These are phyloP conservation scores for Zaprionus davidi DNA, from an alignment of 1,140 invertebrate genomes.

Conservation along the genomic window DNA sequence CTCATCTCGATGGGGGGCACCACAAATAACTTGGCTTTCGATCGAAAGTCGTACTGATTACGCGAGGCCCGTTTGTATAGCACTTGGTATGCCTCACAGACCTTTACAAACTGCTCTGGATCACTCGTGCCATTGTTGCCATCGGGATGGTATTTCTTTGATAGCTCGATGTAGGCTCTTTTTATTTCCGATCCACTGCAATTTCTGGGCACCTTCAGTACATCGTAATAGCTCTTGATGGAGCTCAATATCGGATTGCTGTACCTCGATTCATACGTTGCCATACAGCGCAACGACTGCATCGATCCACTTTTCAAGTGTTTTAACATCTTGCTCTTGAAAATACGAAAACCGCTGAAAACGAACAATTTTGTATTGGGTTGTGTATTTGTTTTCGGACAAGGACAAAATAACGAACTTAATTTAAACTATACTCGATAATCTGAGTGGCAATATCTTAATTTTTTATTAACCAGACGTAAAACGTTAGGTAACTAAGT, in stretches of 20 bases:
- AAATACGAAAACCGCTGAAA: neutral
- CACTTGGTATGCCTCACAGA: constrained; percentile 62
- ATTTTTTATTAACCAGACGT: too few species aligned
- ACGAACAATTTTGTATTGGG: constrained; percentile 28
- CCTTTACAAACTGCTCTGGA: constrained; percentile 48
- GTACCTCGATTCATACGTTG: constrained; percentile 22
- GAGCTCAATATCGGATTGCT: neutral
- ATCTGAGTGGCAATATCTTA: too few species aligned
- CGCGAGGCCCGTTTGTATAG: constrained; percentile 36
- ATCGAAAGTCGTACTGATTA: constrained; percentile 19
- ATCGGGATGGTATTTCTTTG: constrained; percentile 69
- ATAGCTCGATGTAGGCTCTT: constrained; percentile 56
- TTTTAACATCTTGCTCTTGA: constrained; percentile 46
- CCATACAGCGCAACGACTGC: constrained; percentile 29
- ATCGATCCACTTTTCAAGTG: constrained; percentile 10
- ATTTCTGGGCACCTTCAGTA: constrained; percentile 51
- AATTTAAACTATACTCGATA: too few species aligned
- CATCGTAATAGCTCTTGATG: constrained; percentile 55
- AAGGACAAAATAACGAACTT: too few species aligned
- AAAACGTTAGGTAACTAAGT: too few species aligned
- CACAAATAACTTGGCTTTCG: constrained; percentile 7
- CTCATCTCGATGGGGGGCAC: neutral
- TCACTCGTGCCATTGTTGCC: constrained; percentile 16
- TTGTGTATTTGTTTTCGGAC: neutral
- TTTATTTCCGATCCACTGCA: constrained; percentile 53